Base-by-base conservation (phyloP, 2,113 vertebrate species). In the Salvelinus sp. region DNA sequence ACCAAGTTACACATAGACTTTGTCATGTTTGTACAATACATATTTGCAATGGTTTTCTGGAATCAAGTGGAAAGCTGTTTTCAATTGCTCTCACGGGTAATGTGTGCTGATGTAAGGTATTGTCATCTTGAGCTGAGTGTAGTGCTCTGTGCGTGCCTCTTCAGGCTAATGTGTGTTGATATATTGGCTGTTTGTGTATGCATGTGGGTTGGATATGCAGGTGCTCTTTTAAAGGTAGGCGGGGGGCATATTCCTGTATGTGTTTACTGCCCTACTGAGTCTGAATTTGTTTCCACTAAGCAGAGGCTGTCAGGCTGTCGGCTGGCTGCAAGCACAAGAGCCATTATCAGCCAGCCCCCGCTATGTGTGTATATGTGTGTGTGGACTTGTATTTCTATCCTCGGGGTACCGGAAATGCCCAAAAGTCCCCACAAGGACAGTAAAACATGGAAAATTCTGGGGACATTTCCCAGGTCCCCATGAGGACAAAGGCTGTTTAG, bases 221-320 rank as follows among this genome's bases (percentile, higher is more conserved):
- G 58, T 62, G 58, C 2, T 62, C n/a, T 23, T 62, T 62, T 4
- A 10, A 62, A 16, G 1, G 18, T 9, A 62, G 58, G 58, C 5
- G 6, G 58, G 23, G 58, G 58, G 58, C 58, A 62, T 62, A 22
- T 62, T 22, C 58, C 58, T 54, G 6, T 10, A 23, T 57, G 58
- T 62, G 58, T 62, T 62, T 62, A 62, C 58, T 62, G 58, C n/a
- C 58, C 58, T 16, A 62, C 58, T 62, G 58, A 62, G 58, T 62
- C 58, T 62, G 20, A n/a, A 22, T 62, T 62, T 62, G 58, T n/a
- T 62, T 22, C 58, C 20, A 62, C 58, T 62, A 22, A 62, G 58
- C 58, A 62, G 20, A 62, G n/a, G 58, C 58, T 62, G n/a, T 62
- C 58, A n/a, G 50, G 50, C 50, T 54, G 50, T 18, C 4, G 50